Base-by-base conservation (phyloP, 2,113 vertebrate genomes). In the Fulica atra region DNA sequence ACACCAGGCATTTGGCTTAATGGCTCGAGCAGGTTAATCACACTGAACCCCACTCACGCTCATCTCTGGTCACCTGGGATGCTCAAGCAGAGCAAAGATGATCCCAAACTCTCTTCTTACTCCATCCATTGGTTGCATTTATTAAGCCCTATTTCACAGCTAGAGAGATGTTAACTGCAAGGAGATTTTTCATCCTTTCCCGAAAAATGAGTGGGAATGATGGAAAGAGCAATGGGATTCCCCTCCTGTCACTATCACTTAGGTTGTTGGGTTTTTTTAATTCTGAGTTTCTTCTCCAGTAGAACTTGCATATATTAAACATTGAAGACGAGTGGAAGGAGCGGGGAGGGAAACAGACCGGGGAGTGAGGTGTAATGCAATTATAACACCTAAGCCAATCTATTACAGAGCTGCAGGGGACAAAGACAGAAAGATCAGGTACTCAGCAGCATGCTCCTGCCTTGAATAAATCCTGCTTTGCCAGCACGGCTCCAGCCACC, bases 241-340 rank as follows among this genome's bases (percentile, higher is more conserved):
- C 59, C 81, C 76, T 70, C 69, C 29, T 33, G 17, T 28, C 42
- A 36, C 42, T 42, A 36, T 19, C 57, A n/a, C 10, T 19, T 46
- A 1, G 1, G 2, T 2, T 1, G 4, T 46, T 46, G 44, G 9
- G 3, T 20, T 33, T 16, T 5, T 33, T 46, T 19, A 1, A 53
- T 54, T 60, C 53, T 1, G 3, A 44, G 18, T 42, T 61, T 46
- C 5, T 15, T 25, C 57, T 21, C 24, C 64, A 66, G 57, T 25
- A 94, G 54, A 69, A 53, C 40, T 66, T 69, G 70, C 16, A 71
- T 71, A 35, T 29, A 83, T 70, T 78, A 86, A 86, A 73, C 63
- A 8, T 1, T 2, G 10, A 42, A 10, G 35, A 88, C 11, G 18
- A 10, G 36, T 53, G 25, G 74, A 91, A 76, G 89, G 53, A 88